Conservation (phyloP, 2,888 invertebrate species). For the Keiferia lycopersicella region DNA sequence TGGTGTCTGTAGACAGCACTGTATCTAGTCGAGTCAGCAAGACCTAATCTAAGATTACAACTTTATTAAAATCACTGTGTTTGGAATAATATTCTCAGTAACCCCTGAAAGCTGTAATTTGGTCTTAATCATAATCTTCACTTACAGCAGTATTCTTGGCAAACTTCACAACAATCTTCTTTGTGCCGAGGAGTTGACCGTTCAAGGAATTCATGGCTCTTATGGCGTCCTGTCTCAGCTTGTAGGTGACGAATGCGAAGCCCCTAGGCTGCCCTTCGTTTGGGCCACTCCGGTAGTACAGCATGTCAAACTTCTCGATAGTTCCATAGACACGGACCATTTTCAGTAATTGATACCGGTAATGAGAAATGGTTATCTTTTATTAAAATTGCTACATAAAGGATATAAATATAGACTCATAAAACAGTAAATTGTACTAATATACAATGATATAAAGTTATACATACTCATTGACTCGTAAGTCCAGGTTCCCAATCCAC, state of each 20-base stretch:
- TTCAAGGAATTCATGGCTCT: slow-evolving; percentile 87
- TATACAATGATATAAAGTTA: neutral
- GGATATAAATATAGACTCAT: too few species aligned
- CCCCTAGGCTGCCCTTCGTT: slow-evolving; percentile 94
- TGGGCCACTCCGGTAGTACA: slow-evolving; percentile 95
- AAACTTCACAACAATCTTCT: slow-evolving; percentile 89
- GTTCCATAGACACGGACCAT: slow-evolving; percentile 96
- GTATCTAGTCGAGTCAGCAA: too few species aligned
- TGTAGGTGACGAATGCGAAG: slow-evolving; percentile 95
- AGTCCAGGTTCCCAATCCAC: slow-evolving; percentile 96
- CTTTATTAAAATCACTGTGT: neutral
- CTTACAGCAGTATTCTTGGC: slow-evolving; percentile 85
- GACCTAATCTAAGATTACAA: too few species aligned
- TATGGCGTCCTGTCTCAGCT: slow-evolving; percentile 84
- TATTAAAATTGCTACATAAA: slow-evolving; percentile 39
- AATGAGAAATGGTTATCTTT: slow-evolving; percentile 74
- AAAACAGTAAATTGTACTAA: neutral
- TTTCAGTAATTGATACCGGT: slow-evolving; percentile 98
- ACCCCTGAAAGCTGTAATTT: neutral
- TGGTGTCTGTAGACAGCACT: too few species aligned
- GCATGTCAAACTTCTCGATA: slow-evolving; percentile 97
- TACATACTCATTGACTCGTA: slow-evolving; percentile 96
- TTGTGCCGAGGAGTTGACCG: slow-evolving; percentile 87
- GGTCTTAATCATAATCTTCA: slow-evolving; percentile 26
- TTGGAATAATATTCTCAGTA: neutral